Evolutionary conservation across 2,797 vertebrate species (phyloP), one percentile per base, ranked within the genome.

Genomic region (Acanthornis magna): DNA sequence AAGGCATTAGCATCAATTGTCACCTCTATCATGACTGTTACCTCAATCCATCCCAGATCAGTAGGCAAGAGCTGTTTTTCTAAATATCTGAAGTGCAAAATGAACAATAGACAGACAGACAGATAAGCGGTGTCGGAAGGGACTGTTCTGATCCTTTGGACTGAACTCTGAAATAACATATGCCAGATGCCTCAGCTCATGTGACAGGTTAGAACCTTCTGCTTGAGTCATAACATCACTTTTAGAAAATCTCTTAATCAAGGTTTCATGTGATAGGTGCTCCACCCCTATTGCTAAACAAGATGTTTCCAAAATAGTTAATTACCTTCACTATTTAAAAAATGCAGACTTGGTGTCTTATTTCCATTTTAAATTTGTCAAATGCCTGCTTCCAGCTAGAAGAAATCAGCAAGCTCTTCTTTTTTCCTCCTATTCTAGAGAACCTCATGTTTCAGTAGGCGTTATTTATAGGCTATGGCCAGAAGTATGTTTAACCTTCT

Each of bases 221-320:
- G 32, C 45, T 84, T 94, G 79, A 95, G 62, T 78, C 91, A 71
- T 63, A 91, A 21, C 47, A 91, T 66, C 11, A 4, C 23, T 91
- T 90, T 94, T 67, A 93, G 71, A 75, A 90, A 93, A 76, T 73
- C 16, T 91, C 47, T 77, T 91, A 70, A 90, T 88, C 70, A 88
- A 90, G 43, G 71, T 86, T 85, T 90, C 77, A 67, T 88, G 43
- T 85, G 91, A 82, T 67, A 90, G 66, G 74, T 79, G 42, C 40
- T 93, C 85, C 71, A 91, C 67, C 51, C 60, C 67, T 87, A 76
- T 86, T 93, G 83, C 74, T 84, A 92, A 84, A 91, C 77, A 94
- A 88, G 55, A 85, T 94, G 80, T 93, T 89, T 94, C 73, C 63
- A 91, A 95, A 95, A 85, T 67, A 81, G 51, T 75, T 95, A 76